A percentile compares a stretch with the other conserved stretches of the same genome.
These are phyloP conservation scores for Suricata suricatta DNA, from an alignment of 2,113 vertebrate species.

Conservation along the genomic window DNA sequence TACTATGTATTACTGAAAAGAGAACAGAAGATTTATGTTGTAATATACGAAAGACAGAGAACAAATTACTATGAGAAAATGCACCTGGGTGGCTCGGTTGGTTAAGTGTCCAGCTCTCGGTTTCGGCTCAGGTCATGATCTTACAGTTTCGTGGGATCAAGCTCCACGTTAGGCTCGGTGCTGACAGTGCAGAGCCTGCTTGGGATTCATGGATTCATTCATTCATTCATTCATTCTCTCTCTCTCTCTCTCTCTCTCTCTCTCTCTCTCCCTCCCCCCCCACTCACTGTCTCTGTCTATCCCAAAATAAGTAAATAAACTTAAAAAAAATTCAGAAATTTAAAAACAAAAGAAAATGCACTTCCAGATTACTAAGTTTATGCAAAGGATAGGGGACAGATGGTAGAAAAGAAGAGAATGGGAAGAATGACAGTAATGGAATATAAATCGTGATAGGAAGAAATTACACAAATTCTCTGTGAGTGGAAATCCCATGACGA, in stretches of 20 bases:
- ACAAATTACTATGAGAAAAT: conserved; percentile 21
- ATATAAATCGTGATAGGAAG: conserved; percentile 38
- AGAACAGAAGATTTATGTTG: neutral
- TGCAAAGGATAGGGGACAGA: neutral
- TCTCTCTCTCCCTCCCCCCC: no score
- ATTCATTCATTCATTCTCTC: no score
- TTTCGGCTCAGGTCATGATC: no score
- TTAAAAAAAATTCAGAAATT: no score
- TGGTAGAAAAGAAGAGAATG: neutral
- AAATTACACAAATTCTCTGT: conserved; percentile 40
- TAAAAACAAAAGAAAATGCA: neutral
- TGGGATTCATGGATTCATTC: no score
- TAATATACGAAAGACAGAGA: neutral
- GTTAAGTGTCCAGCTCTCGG: no score
- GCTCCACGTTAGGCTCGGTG: no score
- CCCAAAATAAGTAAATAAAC: no score
- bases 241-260: no score
- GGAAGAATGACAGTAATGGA: conserved; percentile 6
- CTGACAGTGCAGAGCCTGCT: no score
- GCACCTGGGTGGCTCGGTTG: neutral
- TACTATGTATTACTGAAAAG: neutral
- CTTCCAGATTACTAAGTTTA: neutral
- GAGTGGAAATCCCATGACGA: conserved; percentile 56
- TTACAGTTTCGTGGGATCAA: no score
- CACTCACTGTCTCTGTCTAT: no score